Evolutionary conservation across 2,888 invertebrate genomes (phyloP).

Genomic region (Campoletis raptor): DNA sequence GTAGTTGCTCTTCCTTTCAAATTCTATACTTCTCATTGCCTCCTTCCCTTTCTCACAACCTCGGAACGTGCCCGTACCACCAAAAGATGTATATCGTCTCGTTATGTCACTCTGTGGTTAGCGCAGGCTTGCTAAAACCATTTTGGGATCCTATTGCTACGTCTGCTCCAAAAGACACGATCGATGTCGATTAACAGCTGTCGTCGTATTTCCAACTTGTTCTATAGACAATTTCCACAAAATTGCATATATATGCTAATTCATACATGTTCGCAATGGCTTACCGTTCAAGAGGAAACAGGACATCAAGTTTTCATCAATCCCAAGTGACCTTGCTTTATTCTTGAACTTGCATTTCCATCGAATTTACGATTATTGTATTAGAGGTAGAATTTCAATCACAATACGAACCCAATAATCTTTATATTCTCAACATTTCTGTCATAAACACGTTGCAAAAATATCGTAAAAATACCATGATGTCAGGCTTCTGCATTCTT

Average conservation of each 20-base stretch:
- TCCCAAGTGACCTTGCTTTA: not conserved
- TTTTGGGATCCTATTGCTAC: conserved; percentile 3
- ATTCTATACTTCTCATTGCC: conserved; percentile 1
- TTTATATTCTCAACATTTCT: not conserved
- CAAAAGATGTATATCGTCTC: conserved; percentile 10
- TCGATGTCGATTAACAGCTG: conserved; percentile 51
- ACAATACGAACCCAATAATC: not conserved
- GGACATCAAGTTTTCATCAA: not conserved
- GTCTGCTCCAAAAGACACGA: conserved; percentile 15
- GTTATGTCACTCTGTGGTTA: conserved; percentile 22
- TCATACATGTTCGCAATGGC: conserved; percentile 3
- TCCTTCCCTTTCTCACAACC: not conserved
- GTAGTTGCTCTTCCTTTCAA: conserved; percentile 36
- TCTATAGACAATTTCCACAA: not conserved
- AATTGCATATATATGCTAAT: conserved; percentile 29
- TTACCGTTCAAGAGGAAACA: not conserved
- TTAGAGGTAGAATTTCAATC: not conserved
- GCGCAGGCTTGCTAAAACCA: conserved; percentile 1
- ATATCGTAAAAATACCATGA: too few relatives aligned
- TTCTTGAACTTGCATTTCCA: conserved; percentile 1
- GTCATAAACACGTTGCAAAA: too few relatives aligned
- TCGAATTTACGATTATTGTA: not conserved
- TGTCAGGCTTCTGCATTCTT: too few relatives aligned
- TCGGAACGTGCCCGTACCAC: not conserved
- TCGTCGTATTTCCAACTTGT: conserved; percentile 37